These are phyloP conservation scores for Chrysochloris asiatica DNA, from an alignment of 2,113 vertebrate genomes.

Conservation along the genomic window DNA sequence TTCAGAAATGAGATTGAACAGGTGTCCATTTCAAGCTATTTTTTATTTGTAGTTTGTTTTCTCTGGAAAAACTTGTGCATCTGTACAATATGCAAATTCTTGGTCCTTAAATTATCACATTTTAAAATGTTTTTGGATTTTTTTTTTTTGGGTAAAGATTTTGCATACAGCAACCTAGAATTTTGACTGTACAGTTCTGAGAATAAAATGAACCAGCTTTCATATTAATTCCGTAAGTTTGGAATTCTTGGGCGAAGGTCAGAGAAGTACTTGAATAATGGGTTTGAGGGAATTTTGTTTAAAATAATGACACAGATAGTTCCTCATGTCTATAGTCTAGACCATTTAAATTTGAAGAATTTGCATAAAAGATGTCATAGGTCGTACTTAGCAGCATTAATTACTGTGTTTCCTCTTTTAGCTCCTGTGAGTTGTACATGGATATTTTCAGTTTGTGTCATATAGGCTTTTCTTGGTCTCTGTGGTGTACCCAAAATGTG, in stretches of 20 bases:
- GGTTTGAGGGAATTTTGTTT: background rate
- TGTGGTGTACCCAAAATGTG: background rate
- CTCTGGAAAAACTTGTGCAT: slow-evolving; percentile 1
- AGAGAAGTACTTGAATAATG: background rate
- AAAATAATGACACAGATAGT: background rate
- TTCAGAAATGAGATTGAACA: slow-evolving; percentile 11
- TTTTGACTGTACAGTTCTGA: slow-evolving; percentile 30
- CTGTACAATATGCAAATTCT: background rate
- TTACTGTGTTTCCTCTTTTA: slow-evolving; percentile 19
- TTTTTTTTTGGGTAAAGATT: slow-evolving; percentile 51
- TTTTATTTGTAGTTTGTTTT: slow-evolving; percentile 47
- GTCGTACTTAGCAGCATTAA: slow-evolving; percentile 11
- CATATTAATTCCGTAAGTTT: background rate
- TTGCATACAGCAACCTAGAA: background rate
- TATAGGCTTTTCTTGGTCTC: background rate
- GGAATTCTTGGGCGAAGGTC: background rate
- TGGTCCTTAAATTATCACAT: background rate
- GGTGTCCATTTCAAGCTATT: slow-evolving; percentile 23
- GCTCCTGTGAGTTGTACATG: background rate
- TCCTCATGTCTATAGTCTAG: slow-evolving; percentile 4
- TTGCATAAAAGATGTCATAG: background rate
- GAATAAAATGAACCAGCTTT: slow-evolving; percentile 10
- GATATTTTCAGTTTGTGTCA: slow-evolving; percentile 1
- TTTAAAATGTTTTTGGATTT: slow-evolving; percentile 34
- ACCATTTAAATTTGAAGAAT: slow-evolving; percentile 15